Base-by-base conservation (phyloP, 1,140 invertebrate genomes). In the Ips typographus region DNA sequence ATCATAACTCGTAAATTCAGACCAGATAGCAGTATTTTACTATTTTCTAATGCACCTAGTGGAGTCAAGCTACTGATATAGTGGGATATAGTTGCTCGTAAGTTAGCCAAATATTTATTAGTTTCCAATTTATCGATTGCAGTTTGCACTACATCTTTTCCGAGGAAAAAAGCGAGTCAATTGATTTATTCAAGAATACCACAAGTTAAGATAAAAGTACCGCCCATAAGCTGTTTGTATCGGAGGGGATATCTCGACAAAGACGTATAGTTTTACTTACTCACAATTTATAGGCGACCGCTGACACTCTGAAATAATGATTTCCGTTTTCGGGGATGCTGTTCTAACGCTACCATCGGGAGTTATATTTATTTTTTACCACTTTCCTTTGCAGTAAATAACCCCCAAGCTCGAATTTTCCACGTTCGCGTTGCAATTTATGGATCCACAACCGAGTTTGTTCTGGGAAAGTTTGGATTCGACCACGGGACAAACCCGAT, bases 151-250 rank as follows among this genome's bases (percentile, higher is more conserved):
- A 22, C 22, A 22, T 22, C 22, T 22, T 22, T 57, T 38, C 37
- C 40, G 7, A 8, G 36, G 22, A 39, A 39, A 57, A 5, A 39
- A 61, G 44, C 38, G 55, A 55, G 8, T 40, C 40, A 7, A 57
- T 58, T 66, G 64, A 66, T 66, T 66, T 66, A 66, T 66, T 58
- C 58, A 66, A 44, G 49, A 36, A 57, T 56, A 66, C 64, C 64
- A 66, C 53, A 58, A 66, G 64, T 66, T 66, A 57, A 66, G 64
- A 58, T 42, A 59, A 66, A 66, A 66, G 64, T 58, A 58, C 64
- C 64, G 64, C 64, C 64, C 64, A 66, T 66, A 58, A 66, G 64
- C 52, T 66, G 64, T 66, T 66, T 66, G 40, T 66, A 66, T 66
- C 37, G 56, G 39, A 49, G 22, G 22, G 22, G 52, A 66, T 66